Evolutionary conservation across 2,888 invertebrate species (phyloP).

Genomic region (Limenitis camilla): DNA sequence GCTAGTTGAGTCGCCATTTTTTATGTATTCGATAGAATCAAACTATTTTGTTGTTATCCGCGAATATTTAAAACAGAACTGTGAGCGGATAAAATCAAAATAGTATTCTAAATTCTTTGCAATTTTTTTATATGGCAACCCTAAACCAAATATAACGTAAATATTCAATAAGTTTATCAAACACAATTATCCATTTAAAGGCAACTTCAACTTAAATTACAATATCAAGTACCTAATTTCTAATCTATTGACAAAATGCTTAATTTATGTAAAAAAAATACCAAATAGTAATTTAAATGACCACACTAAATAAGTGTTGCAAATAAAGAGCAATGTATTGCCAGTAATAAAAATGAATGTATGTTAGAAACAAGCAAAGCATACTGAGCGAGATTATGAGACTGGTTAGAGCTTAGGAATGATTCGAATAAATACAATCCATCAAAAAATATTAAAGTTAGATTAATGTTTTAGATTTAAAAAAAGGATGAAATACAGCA

Average conservation of each 20-base stretch:
- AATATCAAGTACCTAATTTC: not conserved
- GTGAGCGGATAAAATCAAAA: not conserved
- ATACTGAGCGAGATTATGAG: too few relatives aligned
- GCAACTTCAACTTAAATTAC: slow-evolving; percentile 9
- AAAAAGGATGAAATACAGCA: too few relatives aligned
- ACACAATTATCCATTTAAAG: slow-evolving; percentile 8
- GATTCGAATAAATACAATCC: too few relatives aligned
- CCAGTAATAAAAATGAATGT: not conserved
- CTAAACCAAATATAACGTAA: slow-evolving; percentile 1
- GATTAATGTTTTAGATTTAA: too few relatives aligned
- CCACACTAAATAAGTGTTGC: not conserved
- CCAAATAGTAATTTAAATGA: not conserved
- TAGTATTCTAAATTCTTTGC: not conserved
- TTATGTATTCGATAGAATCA: too few relatives aligned
- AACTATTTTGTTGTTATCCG: too few relatives aligned
- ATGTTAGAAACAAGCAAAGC: not conserved
- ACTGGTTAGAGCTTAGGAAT: too few relatives aligned
- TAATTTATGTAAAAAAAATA: not conserved
- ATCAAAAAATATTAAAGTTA: too few relatives aligned
- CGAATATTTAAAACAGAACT: too few relatives aligned
- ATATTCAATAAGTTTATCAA: slow-evolving; percentile 2
- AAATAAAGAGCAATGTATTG: not conserved
- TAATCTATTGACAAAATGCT: not conserved
- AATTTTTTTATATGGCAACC: not conserved
- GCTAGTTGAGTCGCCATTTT: too few relatives aligned